Base-by-base conservation (phyloP, 2,888 invertebrate species). In the Heliconius sara region DNA sequence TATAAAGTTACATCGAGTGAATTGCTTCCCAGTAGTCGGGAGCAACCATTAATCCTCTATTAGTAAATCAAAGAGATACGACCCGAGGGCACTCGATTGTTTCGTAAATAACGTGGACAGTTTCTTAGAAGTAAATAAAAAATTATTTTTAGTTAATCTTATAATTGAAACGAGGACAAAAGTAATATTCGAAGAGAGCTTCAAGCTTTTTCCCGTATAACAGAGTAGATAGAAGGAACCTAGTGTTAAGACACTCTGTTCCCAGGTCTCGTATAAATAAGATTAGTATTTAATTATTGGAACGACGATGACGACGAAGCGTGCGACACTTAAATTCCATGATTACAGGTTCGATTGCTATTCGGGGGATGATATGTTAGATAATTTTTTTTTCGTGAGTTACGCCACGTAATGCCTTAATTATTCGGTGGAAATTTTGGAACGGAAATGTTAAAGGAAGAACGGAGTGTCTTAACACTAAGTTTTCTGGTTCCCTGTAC, bases 51-150 rank as follows among this genome's bases (percentile, higher is more conserved):
- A 75, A 65, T 75, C 75, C 27, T 2, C 63, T 75, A 65, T 75
- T 65, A 75, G 43, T 75, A 65, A 74, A 75, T 75, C 75, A 75
- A 75, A 75, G 72, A 73, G 74, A 74, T 74, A 65, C 73, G 65
- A 43, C 57, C 52, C 52, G 65, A 73, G 73, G 52, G 57, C 57
- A 73, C 65, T 74, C 73, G 67, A 73, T 43, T 78, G 78, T 74
- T 73, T 74, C 78, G 78, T 67, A 57, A 77, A 77, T 70, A 76
- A 77, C 60, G 71, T 30, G 65, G 65, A 72, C 60, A 66, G 43
- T 65, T 72, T 65, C 47, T 65, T 52, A 52, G 65, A 78, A 78
- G 52, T 72, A 77, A n/a, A 60, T 66, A 22, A 78, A 34, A 65
- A 22, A 19, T 39, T 52, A 52, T 72, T 72, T 52, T 72, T 39